Base-by-base conservation (phyloP, 2,888 invertebrate species). In the Eupithecia abbreviata region DNA sequence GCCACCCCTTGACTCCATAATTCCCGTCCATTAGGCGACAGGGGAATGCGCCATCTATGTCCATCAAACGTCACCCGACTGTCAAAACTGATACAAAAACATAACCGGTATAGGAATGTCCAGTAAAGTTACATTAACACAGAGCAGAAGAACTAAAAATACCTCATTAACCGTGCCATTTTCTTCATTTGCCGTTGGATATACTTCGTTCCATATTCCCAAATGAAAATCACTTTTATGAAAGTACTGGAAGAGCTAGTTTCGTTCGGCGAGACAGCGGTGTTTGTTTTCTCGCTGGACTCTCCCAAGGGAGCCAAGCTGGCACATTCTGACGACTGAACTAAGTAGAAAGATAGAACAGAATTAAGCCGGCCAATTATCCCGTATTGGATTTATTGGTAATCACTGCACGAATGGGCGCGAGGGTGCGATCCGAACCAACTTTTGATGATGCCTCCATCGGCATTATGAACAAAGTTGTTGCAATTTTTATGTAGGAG, bases 301-400 rank as follows among this genome's bases (percentile, higher is more conserved):
- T 85, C 89, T 94, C 95, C 94, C 95, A 84, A 87, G 95, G 93
- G 95, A 89, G 90, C 94, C 92, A 90, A 94, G 92, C 94, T 90
- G 93, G 95, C 95, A 93, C 93, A 94, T 94, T 94, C 94, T 95
- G 94, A 94, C 94, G 94, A 94, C 94, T 94, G 94, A 93, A 94
- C 93, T 94, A 94, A 95, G 95, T 94, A 95, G 94, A 94, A 94
- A 95, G 95, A 95, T 95, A 94, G 95, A 93, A 94, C 92, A 94
- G 94, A 95, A 94, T 95, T 95, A 95, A 95, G 95, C 94, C 93
- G 93, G 93, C 94, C 95, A 95, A 95, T 95, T 95, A 95, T 95
- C 95, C 94, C 95, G 94, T 94, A 95, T 95, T 95, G 94, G 95
- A 95, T 95, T 95, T 95, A 95, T 95, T 95, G 95, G 95, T 95